Conservation (phyloP, 2,113 vertebrate genomes). For the Microtus pennsylvanicus region DNA sequence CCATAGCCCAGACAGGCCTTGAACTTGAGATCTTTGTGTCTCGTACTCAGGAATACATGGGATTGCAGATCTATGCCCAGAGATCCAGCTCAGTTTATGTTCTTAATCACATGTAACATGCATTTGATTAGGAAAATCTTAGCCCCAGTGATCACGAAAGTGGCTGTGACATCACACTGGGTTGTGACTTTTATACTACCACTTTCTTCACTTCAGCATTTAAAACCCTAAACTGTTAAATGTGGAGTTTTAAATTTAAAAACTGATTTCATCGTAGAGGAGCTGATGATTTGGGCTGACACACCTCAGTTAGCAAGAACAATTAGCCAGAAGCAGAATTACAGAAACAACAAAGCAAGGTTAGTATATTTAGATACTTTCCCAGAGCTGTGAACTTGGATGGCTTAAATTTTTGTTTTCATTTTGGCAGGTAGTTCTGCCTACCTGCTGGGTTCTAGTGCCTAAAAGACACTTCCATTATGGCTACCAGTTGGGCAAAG, state of each 20-base stretch:
- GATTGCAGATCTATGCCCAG: background rate
- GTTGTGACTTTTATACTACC: background rate
- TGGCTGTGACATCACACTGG: background rate
- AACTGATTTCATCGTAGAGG: background rate
- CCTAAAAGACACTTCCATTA: background rate
- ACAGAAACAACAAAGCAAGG: background rate
- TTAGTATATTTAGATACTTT: background rate
- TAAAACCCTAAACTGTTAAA: background rate
- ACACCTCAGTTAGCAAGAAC: background rate
- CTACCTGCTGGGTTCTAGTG: background rate
- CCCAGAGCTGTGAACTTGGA: background rate
- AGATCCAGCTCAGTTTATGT: background rate
- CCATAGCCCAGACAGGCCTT: background rate
- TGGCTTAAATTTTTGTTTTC: background rate
- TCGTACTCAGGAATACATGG: background rate
- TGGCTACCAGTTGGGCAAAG: background rate
- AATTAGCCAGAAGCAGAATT: background rate
- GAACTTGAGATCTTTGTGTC: background rate
- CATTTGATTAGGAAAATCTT: background rate
- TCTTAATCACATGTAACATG: background rate
- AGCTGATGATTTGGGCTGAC: background rate
- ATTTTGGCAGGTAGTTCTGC: background rate
- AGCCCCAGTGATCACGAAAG: background rate
- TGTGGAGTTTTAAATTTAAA: background rate
- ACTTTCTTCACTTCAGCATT: accelerated